Evolutionary conservation across 2,888 invertebrate genomes (phyloP), one percentile per base, ranked within the genome.

Genomic region (Drosophila demipolita): DNA sequence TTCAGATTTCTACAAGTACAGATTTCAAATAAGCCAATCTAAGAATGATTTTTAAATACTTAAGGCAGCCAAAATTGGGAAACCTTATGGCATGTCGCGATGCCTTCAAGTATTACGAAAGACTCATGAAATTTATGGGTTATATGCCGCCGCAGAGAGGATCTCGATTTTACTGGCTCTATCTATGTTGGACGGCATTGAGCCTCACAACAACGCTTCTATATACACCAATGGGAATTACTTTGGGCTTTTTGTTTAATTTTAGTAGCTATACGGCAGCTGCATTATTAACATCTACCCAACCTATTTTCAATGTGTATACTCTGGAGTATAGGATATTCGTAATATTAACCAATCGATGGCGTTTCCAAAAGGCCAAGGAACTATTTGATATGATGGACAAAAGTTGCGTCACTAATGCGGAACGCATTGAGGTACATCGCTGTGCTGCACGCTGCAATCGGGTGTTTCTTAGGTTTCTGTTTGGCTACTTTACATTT

Each of bases 201-300:
- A 5, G 12, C 3, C 0, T 55, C n/a, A 29, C 63, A 0, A 6
- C 33, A 0, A 53, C 49, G 29, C 7, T 9, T 3, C 4, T 71
- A 4, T 79, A 75, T 45, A 0, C 82, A 7, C 87, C 90, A 1
- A 9, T 59, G n/a, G 26, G 23, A 1, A 35, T 73, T 5, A 7
- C 40, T 5, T 12, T 55, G 0, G 72, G 58, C 12, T 75, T 62
- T 17, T 1, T 62, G 9, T 8, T 62, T 8, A 62, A 78, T 20
- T 69, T 75, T 3, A 17, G n/a, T 5, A n/a, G 7, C 1, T 66
- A 65, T 33, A 38, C 49, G 5, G 61, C 78, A 0, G 35, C 23
- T 1, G 36, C 62, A 15, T 67, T 79, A 38, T 29, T 79, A 6
- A 20, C 55, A 1, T 67, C 73, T 0, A 11, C 59, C 23, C 69